These are phyloP conservation scores for Lynx canadensis DNA, from an alignment of 2,113 vertebrate species.

Conservation along the genomic window DNA sequence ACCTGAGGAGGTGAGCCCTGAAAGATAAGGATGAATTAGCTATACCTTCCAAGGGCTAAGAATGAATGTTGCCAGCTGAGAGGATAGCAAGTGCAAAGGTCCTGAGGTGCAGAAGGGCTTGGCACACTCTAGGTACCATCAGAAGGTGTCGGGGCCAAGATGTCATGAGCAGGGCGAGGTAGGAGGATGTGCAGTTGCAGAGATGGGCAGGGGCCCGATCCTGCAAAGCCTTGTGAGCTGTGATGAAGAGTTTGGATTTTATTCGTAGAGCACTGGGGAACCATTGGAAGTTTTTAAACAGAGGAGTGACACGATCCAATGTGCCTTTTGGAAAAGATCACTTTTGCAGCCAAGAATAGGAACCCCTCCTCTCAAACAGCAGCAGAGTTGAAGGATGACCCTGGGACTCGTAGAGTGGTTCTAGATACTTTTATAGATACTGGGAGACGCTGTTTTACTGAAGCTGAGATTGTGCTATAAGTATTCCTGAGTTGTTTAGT, in stretches of 20 bases:
- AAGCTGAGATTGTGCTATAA: slow-evolving; percentile 18
- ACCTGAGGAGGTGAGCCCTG: not conserved
- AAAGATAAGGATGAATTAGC: not conserved
- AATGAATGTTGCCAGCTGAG: not conserved
- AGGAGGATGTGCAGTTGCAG: not conserved
- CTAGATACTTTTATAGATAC: slow-evolving; percentile 26
- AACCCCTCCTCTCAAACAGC: not conserved
- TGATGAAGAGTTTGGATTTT: not conserved
- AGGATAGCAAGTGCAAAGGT: not conserved
- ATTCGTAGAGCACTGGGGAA: not conserved
- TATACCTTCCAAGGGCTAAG: not conserved
- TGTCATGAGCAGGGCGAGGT: not conserved
- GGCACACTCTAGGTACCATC: not conserved
- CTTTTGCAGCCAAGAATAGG: not conserved
- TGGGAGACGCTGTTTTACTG: not conserved
- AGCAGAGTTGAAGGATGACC: slow-evolving; percentile 14
- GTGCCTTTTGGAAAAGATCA: slow-evolving; percentile 19
- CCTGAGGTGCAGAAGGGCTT: not conserved
- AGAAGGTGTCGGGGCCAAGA: not conserved
- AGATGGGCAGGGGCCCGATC: not conserved
- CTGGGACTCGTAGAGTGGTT: not conserved
- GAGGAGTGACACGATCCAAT: not conserved
- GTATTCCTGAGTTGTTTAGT: slow-evolving; percentile 56
- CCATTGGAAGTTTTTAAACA: not conserved
- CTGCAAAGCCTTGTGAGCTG: not conserved